Conservation (phyloP, 1,140 invertebrate species). For the Drosophila ercepeae region DNA sequence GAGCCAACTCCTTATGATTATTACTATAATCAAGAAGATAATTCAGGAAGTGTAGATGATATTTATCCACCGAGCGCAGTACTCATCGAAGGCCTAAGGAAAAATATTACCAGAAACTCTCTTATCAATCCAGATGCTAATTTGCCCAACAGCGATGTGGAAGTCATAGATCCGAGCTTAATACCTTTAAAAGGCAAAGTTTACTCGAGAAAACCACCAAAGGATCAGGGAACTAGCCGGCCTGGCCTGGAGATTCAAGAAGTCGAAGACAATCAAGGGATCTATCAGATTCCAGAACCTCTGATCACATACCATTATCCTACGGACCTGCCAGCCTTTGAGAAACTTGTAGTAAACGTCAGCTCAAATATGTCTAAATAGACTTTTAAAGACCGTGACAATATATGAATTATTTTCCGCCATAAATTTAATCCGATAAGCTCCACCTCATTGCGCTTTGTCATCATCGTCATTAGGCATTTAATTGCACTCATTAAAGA, state of each 20-base stretch:
- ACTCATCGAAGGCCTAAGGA: neutral
- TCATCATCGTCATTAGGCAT: slow-evolving; percentile 33
- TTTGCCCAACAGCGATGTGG: neutral
- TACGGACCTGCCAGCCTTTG: neutral
- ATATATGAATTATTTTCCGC: slow-evolving; percentile 25
- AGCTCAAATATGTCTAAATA: slow-evolving; percentile 3
- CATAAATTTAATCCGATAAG: slow-evolving; percentile 27
- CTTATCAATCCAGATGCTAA: neutral
- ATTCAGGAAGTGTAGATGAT: too few relatives aligned
- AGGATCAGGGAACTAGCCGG: neutral
- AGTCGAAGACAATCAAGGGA: neutral
- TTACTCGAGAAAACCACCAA: neutral
- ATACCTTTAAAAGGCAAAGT: neutral
- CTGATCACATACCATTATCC: neutral
- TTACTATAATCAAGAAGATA: too few relatives aligned
- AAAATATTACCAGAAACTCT: neutral
- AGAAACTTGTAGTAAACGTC: slow-evolving; percentile 13
- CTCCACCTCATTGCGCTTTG: slow-evolving; percentile 15
- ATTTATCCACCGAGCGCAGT: neutral
- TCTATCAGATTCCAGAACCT: neutral
- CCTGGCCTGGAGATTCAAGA: neutral
- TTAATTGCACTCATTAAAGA: slow-evolving; percentile 48
- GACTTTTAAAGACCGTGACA: neutral
- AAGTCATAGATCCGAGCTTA: neutral
- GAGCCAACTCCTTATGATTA: too few relatives aligned